Evolutionary conservation across 53 echinoderm and acorn worm genomes (phyloP).

Genomic region (Henricia sp.): DNA sequence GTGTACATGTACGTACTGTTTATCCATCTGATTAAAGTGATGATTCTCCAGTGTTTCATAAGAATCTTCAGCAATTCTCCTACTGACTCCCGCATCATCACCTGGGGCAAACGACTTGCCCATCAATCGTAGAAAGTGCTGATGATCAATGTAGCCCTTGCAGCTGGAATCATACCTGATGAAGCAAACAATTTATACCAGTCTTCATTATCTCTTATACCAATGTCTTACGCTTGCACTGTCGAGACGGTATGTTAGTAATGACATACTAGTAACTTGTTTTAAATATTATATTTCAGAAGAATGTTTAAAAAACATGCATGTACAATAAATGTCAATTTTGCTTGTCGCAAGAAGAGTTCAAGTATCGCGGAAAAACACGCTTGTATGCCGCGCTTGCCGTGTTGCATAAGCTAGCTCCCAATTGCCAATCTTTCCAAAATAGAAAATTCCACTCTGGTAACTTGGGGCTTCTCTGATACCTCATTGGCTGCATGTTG

Average conservation of each 20-base stretch:
- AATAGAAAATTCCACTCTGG: no score
- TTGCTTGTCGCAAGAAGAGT: no score
- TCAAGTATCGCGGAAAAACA: no score
- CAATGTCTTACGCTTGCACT: no score
- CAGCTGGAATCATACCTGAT: constrained; percentile 81
- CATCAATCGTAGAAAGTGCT: constrained; percentile 95
- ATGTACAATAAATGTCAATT: no score
- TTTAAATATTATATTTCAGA: background rate
- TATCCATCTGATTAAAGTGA: constrained; percentile 88
- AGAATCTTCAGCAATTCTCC: constrained; percentile 83
- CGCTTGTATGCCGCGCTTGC: no score
- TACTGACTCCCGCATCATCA: constrained; percentile 82
- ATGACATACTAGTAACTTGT: no score
- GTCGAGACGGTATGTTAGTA: no score
- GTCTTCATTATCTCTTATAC: background rate
- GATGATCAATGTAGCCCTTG: constrained; percentile 93
- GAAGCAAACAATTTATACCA: background rate
- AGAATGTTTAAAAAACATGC: background rate
- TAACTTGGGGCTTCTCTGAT: no score
- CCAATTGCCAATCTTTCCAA: no score
- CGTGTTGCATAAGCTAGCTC: no score
- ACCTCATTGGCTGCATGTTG: no score
- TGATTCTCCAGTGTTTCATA: constrained; percentile 76
- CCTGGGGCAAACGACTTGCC: constrained; percentile 96
- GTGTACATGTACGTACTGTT: constrained; percentile 80